Percentiles rank a stretch among this genome's conserved stretches.
phyloP scores from a whole-genome alignment of 2,113 vertebrate genomes.

The Rhodinocichla rosea region DNA sequence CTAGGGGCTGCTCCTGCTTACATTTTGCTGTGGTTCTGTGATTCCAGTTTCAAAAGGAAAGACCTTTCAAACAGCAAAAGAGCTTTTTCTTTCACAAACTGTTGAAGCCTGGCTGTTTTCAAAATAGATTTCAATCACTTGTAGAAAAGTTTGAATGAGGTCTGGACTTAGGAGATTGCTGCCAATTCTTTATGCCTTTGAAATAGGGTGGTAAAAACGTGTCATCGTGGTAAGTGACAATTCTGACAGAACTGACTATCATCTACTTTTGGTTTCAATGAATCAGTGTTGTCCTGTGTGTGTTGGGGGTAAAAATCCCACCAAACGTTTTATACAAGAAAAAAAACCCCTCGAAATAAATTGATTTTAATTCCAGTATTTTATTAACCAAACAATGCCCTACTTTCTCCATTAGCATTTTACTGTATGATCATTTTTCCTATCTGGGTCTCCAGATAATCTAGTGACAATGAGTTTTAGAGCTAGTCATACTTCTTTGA shows the following conservation, averaged over 20 bases:
- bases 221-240: not conserved
- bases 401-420: not conserved
- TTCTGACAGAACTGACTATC: not conserved
- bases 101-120: conserved; percentile 25
- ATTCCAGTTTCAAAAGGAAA: conserved; percentile 23
- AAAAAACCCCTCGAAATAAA: not conserved
- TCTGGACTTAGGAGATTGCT: not conserved
- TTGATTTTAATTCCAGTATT: not conserved
- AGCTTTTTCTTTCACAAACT: not conserved
- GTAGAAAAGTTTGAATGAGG: conserved; percentile 5
- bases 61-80: conserved; percentile 13
- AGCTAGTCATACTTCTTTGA: not conserved
- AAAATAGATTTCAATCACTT: conserved; percentile 30
- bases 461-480: not conserved
- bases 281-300: not conserved
- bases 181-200: conserved; percentile 1
- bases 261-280: not conserved
- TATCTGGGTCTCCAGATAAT: not conserved
- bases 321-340: not conserved
- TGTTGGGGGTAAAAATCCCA: not conserved
- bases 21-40: not conserved
- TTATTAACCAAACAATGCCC: not conserved
- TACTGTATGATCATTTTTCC: not conserved
- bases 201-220: not conserved
- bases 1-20: not conserved